Percentiles rank a stretch among this genome's conserved stretches.
Conservation (phyloP, 2,797 vertebrate genomes). For the Gallinago nigripennis region DNA sequence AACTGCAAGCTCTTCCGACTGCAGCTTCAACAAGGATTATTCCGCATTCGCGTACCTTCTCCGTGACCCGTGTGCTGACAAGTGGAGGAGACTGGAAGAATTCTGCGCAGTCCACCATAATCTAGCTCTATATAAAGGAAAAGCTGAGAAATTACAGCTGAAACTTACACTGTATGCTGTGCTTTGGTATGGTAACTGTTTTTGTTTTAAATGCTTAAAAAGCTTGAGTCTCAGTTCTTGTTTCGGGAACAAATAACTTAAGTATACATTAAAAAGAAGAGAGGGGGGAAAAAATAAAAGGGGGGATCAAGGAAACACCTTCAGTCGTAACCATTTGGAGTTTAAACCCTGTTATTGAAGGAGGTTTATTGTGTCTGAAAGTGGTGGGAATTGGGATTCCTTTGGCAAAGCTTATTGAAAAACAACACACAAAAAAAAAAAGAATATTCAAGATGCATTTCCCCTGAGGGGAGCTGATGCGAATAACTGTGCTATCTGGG, state of each 20-base stretch:
- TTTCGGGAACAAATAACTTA: conserved; percentile 64
- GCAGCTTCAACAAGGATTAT: conserved; percentile 92
- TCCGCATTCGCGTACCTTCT: conserved; percentile 86
- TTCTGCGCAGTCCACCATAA: conserved; percentile 34
- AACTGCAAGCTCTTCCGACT: conserved; percentile 97
- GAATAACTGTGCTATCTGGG: conserved; percentile 42
- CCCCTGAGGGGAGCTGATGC: conserved; percentile 55
- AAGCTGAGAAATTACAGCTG: conserved; percentile 66
- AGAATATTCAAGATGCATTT: conserved; percentile 43
- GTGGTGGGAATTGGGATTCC: background rate
- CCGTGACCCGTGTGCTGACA: conserved; percentile 53
- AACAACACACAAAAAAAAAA: background rate
- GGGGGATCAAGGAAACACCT: conserved; percentile 36
- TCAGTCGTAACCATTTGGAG: conserved; percentile 3
- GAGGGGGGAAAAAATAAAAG: conserved; percentile 15
- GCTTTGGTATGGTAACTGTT: conserved; percentile 72
- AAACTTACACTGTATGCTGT: conserved; percentile 69
- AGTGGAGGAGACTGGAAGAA: conserved; percentile 25
- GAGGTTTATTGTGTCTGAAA: conserved; percentile 13
- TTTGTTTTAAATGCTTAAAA: conserved; percentile 72
- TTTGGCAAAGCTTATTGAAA: background rate
- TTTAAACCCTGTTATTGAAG: background rate
- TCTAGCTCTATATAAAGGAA: conserved; percentile 67
- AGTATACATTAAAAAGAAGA: conserved; percentile 54
- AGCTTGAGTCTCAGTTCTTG: conserved; percentile 71